Conservation (phyloP, 2,113 vertebrate species). For the Clarias batrachus region DNA sequence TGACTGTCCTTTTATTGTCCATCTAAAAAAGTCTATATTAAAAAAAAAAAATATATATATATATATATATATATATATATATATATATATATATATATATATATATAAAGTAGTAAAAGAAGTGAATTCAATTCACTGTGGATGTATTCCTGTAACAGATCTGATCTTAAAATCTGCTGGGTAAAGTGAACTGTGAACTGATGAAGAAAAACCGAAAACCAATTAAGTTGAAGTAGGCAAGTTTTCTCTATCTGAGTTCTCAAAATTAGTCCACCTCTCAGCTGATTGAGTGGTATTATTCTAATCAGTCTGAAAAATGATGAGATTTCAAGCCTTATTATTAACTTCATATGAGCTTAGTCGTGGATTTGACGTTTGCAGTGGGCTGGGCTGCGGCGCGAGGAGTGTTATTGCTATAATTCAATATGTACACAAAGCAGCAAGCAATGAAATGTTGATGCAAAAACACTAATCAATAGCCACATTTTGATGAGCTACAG, state of each 20-base stretch:
- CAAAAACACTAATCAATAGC: background rate
- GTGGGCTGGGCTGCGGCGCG: background rate
- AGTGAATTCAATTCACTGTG: too few relatives aligned
- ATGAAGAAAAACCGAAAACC: conserved; percentile 5
- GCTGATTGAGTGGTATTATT: conserved; percentile 3
- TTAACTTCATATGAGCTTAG: background rate
- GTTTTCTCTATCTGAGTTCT: background rate
- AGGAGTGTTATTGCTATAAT: background rate
- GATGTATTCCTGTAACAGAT: background rate
- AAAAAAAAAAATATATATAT: too few relatives aligned
- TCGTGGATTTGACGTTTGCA: background rate
- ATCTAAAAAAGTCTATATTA: background rate
- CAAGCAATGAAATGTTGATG: background rate
- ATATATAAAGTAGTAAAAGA: too few relatives aligned
- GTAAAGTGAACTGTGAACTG: background rate
- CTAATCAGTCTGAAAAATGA: conserved; percentile 11
- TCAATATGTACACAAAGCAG: background rate
- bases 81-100: too few relatives aligned
- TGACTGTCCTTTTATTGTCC: background rate
- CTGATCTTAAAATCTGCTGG: background rate
- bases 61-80: too few relatives aligned
- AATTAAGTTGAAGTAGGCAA: conserved; percentile 5
- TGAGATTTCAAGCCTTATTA: conserved; percentile 16
- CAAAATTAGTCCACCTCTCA: background rate
- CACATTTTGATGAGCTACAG: background rate